Evolutionary conservation across 2,113 vertebrate genomes (phyloP).

Genomic region (Spermophilus dauricus): DNA sequence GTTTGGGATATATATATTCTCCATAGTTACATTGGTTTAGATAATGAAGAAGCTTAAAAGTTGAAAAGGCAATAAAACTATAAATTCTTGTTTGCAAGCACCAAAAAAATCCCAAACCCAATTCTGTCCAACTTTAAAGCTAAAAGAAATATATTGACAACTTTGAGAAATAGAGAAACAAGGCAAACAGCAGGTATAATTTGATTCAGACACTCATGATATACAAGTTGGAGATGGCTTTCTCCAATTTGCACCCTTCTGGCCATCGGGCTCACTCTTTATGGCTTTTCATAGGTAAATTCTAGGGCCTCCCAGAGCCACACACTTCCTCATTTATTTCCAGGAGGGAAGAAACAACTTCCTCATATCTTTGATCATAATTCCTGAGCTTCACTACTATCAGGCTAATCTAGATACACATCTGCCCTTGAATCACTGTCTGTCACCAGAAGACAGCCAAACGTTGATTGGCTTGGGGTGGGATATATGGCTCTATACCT

Average conservation of each 20-base stretch:
- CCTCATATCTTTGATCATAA: neutral
- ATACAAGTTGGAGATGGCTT: neutral
- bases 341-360: neutral
- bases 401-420: neutral
- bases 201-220: neutral
- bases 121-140: neutral
- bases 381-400: neutral
- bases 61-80: neutral
- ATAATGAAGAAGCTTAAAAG: neutral
- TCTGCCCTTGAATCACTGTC: neutral
- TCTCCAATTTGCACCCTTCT: neutral
- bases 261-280: neutral
- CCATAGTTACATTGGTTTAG: neutral
- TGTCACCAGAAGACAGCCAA: neutral
- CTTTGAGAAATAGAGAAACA: neutral
- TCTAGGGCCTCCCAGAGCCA: neutral
- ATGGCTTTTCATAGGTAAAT: neutral
- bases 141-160: neutral
- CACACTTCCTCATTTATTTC: neutral
- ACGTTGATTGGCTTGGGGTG: neutral
- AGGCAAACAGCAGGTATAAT: neutral
- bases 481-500: neutral
- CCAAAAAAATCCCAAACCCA: neutral
- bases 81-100: neutral
- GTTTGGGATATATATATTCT: neutral